These are phyloP conservation scores for Takifugu flavidus DNA, from an alignment of 2,113 vertebrate genomes.

Conservation along the genomic window DNA sequence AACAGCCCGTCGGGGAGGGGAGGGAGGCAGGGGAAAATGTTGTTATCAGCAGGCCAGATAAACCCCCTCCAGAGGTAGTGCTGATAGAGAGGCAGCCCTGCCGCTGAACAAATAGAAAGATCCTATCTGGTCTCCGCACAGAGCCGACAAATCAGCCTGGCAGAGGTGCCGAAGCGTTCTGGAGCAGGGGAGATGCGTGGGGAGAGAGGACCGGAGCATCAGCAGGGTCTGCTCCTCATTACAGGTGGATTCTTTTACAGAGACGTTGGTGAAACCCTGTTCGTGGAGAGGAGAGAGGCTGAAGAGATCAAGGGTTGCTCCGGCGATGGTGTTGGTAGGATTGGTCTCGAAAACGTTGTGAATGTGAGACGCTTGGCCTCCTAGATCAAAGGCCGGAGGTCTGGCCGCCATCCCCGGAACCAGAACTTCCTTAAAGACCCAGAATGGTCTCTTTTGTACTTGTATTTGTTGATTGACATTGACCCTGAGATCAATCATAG, in stretches of 20 bases:
- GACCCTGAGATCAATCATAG: conserved; percentile 29
- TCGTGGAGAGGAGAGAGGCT: conserved; percentile 24
- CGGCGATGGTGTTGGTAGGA: conserved; percentile 22
- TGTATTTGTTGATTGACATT: conserved; percentile 20
- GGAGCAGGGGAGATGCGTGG: conserved; percentile 33
- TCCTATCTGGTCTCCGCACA: conserved; percentile 66
- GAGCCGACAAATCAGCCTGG: conserved; percentile 58
- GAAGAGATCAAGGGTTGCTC: conserved; percentile 6
- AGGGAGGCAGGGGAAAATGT: conserved; percentile 58
- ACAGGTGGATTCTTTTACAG: conserved; percentile 40
- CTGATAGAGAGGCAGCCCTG: conserved; percentile 67
- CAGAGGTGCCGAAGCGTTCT: conserved; percentile 50
- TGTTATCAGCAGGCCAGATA: conserved; percentile 77
- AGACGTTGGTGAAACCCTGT: conserved; percentile 34
- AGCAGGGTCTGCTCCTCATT: conserved; percentile 34
- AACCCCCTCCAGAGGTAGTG: conserved; percentile 68
- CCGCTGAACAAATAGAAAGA: conserved; percentile 76
- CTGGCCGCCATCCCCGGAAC: neutral
- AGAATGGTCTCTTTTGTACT: conserved; percentile 3
- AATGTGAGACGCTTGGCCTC: neutral
- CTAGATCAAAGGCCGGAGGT: conserved; percentile 4
- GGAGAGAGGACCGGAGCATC: conserved; percentile 44
- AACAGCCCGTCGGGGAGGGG: conserved; percentile 52
- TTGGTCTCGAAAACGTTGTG: neutral
- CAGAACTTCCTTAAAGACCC: neutral